Conservation (phyloP, 2,797 vertebrate species). For the Anniella stebbinsi region DNA sequence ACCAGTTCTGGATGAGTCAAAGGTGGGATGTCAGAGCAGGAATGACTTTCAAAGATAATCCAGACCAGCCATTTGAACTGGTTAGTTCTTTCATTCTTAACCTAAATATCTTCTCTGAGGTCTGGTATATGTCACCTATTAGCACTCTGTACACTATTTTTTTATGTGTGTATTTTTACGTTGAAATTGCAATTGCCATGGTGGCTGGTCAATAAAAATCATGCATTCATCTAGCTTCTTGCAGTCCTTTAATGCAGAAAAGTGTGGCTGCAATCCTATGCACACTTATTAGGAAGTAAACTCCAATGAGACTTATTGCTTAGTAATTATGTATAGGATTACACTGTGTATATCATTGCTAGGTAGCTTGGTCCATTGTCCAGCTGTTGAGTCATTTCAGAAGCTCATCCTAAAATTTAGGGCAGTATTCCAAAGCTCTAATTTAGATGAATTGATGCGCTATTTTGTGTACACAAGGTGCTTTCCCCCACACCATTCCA, state of each 20-base stretch:
- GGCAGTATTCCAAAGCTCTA: not conserved
- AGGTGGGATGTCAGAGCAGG: slow-evolving; percentile 7
- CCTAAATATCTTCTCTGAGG: not conserved
- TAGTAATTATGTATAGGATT: not conserved
- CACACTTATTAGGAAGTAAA: not conserved
- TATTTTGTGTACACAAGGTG: not conserved
- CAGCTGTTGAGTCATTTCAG: not conserved
- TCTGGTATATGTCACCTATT: too few species aligned
- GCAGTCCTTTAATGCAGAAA: not conserved
- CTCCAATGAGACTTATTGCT: not conserved
- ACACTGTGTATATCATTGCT: not conserved
- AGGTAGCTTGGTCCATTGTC: not conserved
- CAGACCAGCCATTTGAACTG: not conserved
- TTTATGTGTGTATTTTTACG: not conserved
- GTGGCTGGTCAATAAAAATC: not conserved
- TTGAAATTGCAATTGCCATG: not conserved
- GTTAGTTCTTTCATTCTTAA: not conserved
- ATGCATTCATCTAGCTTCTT: not conserved
- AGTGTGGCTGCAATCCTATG: not conserved
- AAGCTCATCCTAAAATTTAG: not conserved
- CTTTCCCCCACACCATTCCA: not conserved
- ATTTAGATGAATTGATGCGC: not conserved
- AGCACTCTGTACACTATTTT: not conserved
- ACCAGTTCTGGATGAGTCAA: not conserved
- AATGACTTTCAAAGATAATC: not conserved